phyloP scores from a whole-genome alignment of 2,113 vertebrate genomes.

The Saimiri boliviensis region DNA sequence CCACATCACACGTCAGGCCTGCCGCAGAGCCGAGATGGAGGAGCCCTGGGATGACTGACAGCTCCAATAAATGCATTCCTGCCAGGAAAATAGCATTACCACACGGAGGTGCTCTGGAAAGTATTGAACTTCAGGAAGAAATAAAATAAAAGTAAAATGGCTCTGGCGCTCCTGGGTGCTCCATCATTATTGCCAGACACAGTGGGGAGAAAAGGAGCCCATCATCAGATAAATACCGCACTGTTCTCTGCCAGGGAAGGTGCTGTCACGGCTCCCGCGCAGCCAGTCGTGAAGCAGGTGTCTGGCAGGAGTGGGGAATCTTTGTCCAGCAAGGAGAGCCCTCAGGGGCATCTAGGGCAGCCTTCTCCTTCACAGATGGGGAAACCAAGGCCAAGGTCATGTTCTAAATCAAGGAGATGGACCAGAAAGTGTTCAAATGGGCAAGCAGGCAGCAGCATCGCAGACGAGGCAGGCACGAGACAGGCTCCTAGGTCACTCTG shows the following conservation, averaged over 20 bases:
- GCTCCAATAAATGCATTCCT: slow-evolving; percentile 60
- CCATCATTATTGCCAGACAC: background rate
- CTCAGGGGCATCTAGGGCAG: background rate
- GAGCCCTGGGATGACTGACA: slow-evolving; percentile 37
- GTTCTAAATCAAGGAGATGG: background rate
- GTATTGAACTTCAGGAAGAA: slow-evolving; percentile 70
- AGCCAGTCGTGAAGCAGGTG: fast-evolving
- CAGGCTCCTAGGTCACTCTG: too few relatives aligned
- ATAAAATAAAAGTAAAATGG: slow-evolving; percentile 74
- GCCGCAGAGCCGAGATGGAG: background rate
- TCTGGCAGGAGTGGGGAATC: fast-evolving
- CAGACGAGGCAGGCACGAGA: background rate
- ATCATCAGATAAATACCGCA: background rate
- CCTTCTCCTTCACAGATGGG: background rate
- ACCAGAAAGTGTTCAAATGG: background rate
- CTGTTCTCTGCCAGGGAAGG: background rate
- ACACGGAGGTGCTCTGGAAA: slow-evolving; percentile 11
- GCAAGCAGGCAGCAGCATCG: background rate
- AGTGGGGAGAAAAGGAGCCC: background rate
- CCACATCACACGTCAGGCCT: background rate
- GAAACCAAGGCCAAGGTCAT: background rate
- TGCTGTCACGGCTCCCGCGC: fast-evolving
- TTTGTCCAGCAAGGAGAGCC: background rate
- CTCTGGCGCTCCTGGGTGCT: background rate
- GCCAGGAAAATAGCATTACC: slow-evolving; percentile 69